A percentile compares a stretch with the other conserved stretches of the same genome.
These are phyloP conservation scores for Helicolenus hilgendorfi DNA, from an alignment of 2,797 vertebrate species.

Conservation along the genomic window DNA sequence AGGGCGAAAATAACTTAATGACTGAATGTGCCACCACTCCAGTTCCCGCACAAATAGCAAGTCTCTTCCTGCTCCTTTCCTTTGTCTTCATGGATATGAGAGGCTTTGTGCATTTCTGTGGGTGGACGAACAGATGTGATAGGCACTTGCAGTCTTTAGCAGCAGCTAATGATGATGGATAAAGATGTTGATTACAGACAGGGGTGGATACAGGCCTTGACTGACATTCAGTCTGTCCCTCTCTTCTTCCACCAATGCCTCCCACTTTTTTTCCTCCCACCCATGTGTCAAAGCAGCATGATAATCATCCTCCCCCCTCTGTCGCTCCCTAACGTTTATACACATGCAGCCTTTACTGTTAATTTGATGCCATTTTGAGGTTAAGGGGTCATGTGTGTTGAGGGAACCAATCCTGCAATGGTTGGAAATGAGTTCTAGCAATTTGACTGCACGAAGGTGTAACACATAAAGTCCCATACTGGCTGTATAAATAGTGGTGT, in stretches of 20 bases:
- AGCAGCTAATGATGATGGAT: slow-evolving; percentile 66
- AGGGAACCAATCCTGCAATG: neutral
- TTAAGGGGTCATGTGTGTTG: slow-evolving; percentile 1
- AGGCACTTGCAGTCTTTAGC: slow-evolving; percentile 35
- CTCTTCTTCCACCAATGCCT: slow-evolving; percentile 27
- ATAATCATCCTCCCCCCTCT: slow-evolving; percentile 55
- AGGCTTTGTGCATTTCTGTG: slow-evolving; percentile 42
- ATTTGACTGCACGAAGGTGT: neutral
- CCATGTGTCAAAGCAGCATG: slow-evolving; percentile 39
- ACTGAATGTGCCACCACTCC: neutral
- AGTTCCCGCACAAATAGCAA: slow-evolving; percentile 1
- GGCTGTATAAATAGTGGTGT: neutral
- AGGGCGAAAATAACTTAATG: neutral
- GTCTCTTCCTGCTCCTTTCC: neutral
- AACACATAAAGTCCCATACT: neutral
- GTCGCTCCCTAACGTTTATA: neutral
- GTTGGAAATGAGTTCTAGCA: slow-evolving; percentile 19
- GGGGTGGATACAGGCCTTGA: slow-evolving; percentile 19
- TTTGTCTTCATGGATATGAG: slow-evolving; percentile 12
- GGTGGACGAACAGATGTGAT: slow-evolving; percentile 57
- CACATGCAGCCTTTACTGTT: slow-evolving; percentile 19
- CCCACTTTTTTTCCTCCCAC: slow-evolving; percentile 55
- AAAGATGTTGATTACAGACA: slow-evolving; percentile 72
- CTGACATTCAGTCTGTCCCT: slow-evolving; percentile 32
- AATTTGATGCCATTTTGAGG: slow-evolving; percentile 30